Evolutionary conservation across 2,888 invertebrate species (phyloP), one percentile per base, ranked within the genome.

Genomic region (Busseola fusca): DNA sequence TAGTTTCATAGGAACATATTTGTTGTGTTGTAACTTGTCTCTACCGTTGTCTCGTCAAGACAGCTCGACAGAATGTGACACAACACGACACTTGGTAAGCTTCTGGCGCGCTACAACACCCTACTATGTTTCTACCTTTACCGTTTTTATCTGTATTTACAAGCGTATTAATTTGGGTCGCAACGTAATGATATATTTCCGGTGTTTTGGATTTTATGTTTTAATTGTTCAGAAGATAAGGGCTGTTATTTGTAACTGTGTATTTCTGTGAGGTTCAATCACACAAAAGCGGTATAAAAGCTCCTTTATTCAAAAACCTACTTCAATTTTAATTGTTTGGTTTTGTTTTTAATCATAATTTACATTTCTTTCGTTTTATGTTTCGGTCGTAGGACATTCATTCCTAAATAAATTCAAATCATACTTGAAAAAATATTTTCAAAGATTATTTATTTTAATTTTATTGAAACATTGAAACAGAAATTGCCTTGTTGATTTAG

Each of bases 141-240:
- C 9, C 37, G 37, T 74, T 74, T 78, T 77, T 76, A 80, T 80
- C 72, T 72, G 64, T 71, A 76, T 72, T 76, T 76, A 69, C 57
- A 74, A 82, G 42, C 62, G 62, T 72, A 72, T 72, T 84, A 70
- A 80, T 82, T 74, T 80, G 65, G 69, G 71, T 74, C 58, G 58
- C 64, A 65, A 63, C 45, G 54, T 69, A 70, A 74, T 74, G 56
- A 75, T 73, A 68, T 76, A 72, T 70, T 83, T 72, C 67, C 76
- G 54, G 58, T 34, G 69, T 72, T 80, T 66, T 54, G 62, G 57
- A 72, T 73, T 80, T 78, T 67, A 76, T 68, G 7, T 76, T 82
- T 71, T 78, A 74, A 69, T 76, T 84, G 71, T 72, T 72, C 45
- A 27, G 21, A 60, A 73, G 69, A 72, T 80, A 76, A 72, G 52